Evolutionary conservation across 2,888 invertebrate species (phyloP).

Genomic region (Hedya salicella): DNA sequence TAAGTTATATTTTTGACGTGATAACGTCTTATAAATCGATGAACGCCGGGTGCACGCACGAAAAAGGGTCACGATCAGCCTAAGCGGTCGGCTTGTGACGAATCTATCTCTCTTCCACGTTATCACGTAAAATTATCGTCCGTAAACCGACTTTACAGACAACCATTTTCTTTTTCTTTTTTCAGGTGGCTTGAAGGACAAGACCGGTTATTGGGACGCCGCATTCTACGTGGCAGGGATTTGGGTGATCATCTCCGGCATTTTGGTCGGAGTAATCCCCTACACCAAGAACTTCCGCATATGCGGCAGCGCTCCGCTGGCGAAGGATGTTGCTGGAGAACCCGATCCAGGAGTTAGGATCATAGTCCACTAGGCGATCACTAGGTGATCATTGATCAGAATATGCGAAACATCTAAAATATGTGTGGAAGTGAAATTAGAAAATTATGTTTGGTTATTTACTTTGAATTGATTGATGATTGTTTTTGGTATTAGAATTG

Average conservation of each 20-base stretch:
- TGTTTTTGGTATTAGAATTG: slow-evolving; percentile 15
- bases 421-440: neutral
- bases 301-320: slow-evolving; percentile 77
- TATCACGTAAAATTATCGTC: too few species aligned
- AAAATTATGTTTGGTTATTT: neutral
- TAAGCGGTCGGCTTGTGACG: too few species aligned
- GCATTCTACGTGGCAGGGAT: slow-evolving; percentile 92
- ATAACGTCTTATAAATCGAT: too few species aligned
- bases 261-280: slow-evolving; percentile 87
- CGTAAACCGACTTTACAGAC: too few species aligned
- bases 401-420: neutral
- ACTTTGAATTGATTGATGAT: neutral
- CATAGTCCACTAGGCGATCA: slow-evolving; percentile 71
- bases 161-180: slow-evolving; percentile 39
- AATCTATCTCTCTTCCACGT: too few species aligned
- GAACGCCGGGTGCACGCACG: too few species aligned
- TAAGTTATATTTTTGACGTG: too few species aligned
- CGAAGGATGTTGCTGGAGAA: slow-evolving; percentile 75
- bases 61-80: too few species aligned
- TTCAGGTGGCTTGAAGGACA: slow-evolving; percentile 83
- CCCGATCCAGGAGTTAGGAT: slow-evolving; percentile 77
- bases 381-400: neutral
- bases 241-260: slow-evolving; percentile 92
- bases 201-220: slow-evolving; percentile 89
- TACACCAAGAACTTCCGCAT: slow-evolving; percentile 87